Base-by-base conservation (phyloP, 2,797 vertebrate species). In the Alosa sapidissima region DNA sequence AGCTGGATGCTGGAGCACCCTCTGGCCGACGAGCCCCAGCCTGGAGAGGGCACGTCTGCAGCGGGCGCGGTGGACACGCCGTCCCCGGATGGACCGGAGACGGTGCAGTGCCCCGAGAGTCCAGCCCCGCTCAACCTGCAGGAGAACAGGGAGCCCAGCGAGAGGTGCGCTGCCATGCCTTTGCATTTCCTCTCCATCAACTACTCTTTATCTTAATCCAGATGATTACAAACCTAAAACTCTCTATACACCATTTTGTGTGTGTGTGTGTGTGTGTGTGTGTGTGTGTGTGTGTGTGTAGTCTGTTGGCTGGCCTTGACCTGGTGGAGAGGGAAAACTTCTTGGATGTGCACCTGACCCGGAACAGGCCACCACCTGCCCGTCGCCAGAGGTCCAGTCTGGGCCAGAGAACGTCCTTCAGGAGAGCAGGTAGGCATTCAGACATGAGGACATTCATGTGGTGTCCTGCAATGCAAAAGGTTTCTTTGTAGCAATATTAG, bases 1-100 rank as follows among this genome's bases (percentile, higher is more conserved):
- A 96, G 95, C 91, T 96, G 96, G 96, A 96, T 96, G 96, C 89
- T 96, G 19, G 96, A 96, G 89, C 96, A 96, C 89, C 96, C 95
- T 0, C 88, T 95, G 84, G 90, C 90, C 2, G 95, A 95, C n/a
- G 95, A 96, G 87, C 95, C 93, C 84, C 94, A 94, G 85, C 54
- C 81, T 1, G 86, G 85, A 0, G 94, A 93, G 24, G 87, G 90
- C 0, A 84, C 85, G 0, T 91, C 92, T 83, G 89, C 58, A 0
- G 93, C 92, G 33, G 92, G 88, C 1, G 89, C 82, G 21, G 89
- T 90, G 1, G 95, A 94, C 47, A 94, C 93, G 0, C 94, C 93
- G 0, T 95, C 94, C 1, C 94, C 95, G 54, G 96, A 96, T 52
- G 95, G 96, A 0, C 96, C 96, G 0, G 95, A 96, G 91, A 95